A percentile compares a stretch with the other conserved stretches of the same genome.
Conservation (phyloP, 1,140 invertebrate genomes). For the Eupeodes corollae region DNA sequence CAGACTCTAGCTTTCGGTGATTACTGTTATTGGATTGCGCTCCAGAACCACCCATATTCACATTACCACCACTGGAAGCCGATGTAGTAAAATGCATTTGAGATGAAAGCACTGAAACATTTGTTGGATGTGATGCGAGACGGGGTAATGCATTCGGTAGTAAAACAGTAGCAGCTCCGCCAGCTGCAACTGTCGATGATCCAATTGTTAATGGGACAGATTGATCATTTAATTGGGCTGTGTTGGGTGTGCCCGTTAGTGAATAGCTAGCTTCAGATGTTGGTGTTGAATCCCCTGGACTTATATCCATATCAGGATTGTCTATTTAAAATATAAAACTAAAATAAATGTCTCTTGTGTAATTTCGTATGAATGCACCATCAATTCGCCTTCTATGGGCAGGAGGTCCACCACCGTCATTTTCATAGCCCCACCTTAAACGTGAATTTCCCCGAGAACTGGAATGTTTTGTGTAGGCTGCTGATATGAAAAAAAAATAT, state of each 20-base stretch:
- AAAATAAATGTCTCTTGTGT: neutral
- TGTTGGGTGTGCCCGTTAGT: conserved; percentile 28
- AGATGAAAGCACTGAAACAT: conserved; percentile 6
- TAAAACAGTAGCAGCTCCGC: conserved; percentile 41
- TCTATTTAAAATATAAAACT: conserved; percentile 15
- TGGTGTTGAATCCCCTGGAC: conserved; percentile 69
- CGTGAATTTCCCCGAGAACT: conserved; percentile 51
- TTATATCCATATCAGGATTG: conserved; percentile 73
- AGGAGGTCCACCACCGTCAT: conserved; percentile 27
- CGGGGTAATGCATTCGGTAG: conserved; percentile 59
- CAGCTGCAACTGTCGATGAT: conserved; percentile 9
- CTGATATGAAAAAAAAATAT: neutral
- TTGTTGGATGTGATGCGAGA: conserved; percentile 46
- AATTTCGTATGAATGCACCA: conserved; percentile 15
- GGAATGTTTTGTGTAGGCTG: conserved; percentile 66
- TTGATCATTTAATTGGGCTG: conserved; percentile 18
- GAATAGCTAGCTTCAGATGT: conserved; percentile 54
- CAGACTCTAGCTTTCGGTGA: conserved; percentile 1
- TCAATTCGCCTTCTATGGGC: conserved; percentile 35
- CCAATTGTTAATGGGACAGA: conserved; percentile 11
- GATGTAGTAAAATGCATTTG: conserved; percentile 12
- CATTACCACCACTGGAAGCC: conserved; percentile 4
- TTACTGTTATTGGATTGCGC: neutral
- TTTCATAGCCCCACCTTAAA: conserved; percentile 36
- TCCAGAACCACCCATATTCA: conserved; percentile 11